These are phyloP conservation scores for Dicrostonyx torquatus DNA, from an alignment of 2,797 vertebrate species.

Conservation along the genomic window DNA sequence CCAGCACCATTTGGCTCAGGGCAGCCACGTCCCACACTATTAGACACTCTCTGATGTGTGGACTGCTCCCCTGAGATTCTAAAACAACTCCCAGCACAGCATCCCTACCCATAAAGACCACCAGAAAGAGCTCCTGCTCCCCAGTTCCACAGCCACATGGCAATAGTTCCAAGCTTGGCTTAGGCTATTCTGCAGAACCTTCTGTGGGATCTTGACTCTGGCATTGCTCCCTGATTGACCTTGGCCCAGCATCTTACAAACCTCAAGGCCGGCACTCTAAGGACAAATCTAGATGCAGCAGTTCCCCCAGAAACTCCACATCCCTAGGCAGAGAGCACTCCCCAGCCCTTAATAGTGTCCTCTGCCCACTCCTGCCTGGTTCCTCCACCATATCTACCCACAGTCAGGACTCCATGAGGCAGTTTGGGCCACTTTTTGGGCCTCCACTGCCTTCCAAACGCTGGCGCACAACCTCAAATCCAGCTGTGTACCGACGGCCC, in stretches of 20 bases:
- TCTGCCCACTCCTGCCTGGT: neutral
- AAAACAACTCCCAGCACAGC: neutral
- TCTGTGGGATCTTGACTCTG: neutral
- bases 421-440: neutral
- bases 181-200: neutral
- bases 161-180: neutral
- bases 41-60: neutral
- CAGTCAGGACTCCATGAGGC: neutral
- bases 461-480: neutral
- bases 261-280: neutral
- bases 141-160: no score
- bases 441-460: neutral
- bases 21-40: neutral
- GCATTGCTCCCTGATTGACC: neutral
- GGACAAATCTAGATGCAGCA: neutral
- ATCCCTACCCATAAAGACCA: no score
- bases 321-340: neutral
- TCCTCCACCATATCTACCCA: neutral
- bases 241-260: neutral
- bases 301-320: neutral
- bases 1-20: neutral
- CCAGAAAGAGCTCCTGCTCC: neutral
- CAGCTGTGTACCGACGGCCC: neutral
- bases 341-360: neutral
- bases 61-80: neutral